phyloP scores from a whole-genome alignment of 1,140 invertebrate genomes.

The Rhynchophorus ferrugineus region DNA sequence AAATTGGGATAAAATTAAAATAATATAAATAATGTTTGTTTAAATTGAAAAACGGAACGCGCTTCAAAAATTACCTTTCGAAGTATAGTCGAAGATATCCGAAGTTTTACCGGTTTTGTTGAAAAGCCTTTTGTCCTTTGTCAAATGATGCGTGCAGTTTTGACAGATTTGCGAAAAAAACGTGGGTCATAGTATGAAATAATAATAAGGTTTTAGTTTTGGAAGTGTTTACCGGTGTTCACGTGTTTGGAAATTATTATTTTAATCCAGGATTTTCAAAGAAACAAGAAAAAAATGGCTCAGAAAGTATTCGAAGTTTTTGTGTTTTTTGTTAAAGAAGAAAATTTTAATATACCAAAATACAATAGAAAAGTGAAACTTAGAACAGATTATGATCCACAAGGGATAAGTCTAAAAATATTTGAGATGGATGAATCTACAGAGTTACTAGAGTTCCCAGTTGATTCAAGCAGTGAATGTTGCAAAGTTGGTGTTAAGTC shows the following conservation, averaged over 20 bases:
- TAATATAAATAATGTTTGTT: no score
- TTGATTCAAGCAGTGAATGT: constrained; percentile 60
- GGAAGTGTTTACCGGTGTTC: constrained; percentile 4
- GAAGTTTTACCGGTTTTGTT: no score
- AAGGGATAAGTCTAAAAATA: constrained; percentile 64
- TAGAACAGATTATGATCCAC: constrained; percentile 66
- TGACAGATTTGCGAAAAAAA: constrained; percentile 20
- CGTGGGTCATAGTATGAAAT: constrained; percentile 18
- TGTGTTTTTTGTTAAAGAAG: constrained; percentile 56
- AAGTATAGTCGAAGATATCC: no score
- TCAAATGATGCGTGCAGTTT: constrained; percentile 19
- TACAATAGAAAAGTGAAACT: constrained; percentile 61
- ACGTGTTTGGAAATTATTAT: constrained; percentile 4
- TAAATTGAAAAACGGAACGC: no score
- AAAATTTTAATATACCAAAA: constrained; percentile 56
- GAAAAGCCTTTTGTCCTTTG: no score
- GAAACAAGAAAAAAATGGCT: constrained; percentile 14
- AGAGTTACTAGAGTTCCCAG: constrained; percentile 55
- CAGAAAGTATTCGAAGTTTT: constrained; percentile 55
- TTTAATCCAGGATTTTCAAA: constrained; percentile 2
- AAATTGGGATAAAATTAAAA: no score
- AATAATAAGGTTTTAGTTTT: constrained; percentile 9
- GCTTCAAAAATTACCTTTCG: no score
- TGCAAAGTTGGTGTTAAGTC: constrained; percentile 56
- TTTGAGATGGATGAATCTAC: constrained; percentile 45